Base-by-base conservation (phyloP, 2,888 invertebrate species). In the Oxycera nigricornis region DNA sequence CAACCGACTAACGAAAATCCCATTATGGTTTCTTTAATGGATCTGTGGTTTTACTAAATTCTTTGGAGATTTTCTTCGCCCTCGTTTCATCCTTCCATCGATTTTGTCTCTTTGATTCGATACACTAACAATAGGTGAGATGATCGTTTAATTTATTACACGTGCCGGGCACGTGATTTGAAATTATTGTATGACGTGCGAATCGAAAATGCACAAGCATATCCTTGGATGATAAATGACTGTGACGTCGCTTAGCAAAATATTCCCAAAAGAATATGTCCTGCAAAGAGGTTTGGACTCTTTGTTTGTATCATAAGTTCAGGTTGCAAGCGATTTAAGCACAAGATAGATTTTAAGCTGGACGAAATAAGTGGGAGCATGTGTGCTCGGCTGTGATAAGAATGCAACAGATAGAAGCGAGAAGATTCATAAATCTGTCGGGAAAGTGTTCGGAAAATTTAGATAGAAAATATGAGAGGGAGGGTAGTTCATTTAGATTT, bases 81-180 rank as follows among this genome's bases (percentile, higher is more conserved):
- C n/a, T n/a, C n/a, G n/a, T n/a, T 52, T n/a, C 30, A 52, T 22
- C 35, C 70, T n/a, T n/a, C 70, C 68, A 31, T 7, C 28, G 31
- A 59, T 28, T 28, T 28, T 22, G 24, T 46, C 20, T 55, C 24
- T 55, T 22, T 22, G 35, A 52, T 70, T 70, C 70, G 70, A 70
- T 70, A 70, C 70, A 70, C 52, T 70, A 41, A 65, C 65, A 65
- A 30, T 65, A 24, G 28, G 41, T 41, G 70, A 68, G 70, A 70
- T 70, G 31, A 70, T 50, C 74, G 67, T 57, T 59, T 74, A 74
- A 74, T 74, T 74, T 62, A 50, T 52, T 46, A 35, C 74, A 74
- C 74, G 74, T 74, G 74, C 39, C 24, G 11, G 46, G 22, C 74
- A 68, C 70, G 74, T 74, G 74, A 35, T 20, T 50, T 35, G 30